Evolutionary conservation across 2,888 invertebrate species (phyloP), one percentile per base, ranked within the genome.

Genomic region (Morpho achilles): DNA sequence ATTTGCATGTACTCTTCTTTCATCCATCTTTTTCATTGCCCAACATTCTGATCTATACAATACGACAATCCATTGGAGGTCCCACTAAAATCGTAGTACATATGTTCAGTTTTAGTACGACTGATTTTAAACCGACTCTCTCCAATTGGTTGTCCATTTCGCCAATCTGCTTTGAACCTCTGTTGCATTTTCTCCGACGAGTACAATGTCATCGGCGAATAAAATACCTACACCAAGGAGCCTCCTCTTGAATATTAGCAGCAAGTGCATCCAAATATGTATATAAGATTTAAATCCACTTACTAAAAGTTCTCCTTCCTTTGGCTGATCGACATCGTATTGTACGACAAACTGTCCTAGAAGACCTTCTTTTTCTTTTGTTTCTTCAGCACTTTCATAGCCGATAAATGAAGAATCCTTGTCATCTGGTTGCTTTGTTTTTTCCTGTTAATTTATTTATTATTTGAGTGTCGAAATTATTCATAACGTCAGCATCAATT

Each of bases 281-380:
- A 7, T 8, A 42, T 8, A 10, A 7, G 10, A 40, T 22, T 1
- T 16, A 50, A 40, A 16, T 41, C 7, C 10, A 42, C 73, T 71
- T 70, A 85, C 84, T 72, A 87, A 73, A 66, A 92, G 82, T 76
- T 93, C 91, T 56, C 93, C 93, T 41, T 87, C 90, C 59, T 83
- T 76, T 4, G 85, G 76, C 46, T 92, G 82, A 59, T 92, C 89
- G 0, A 94, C 93, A 67, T 94, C 94, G 72, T 94, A 94, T 65
- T 93, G 91, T 2, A 94, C 91, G 9, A 93, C 85, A 68, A 94
- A 92, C 70, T 93, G 92, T n/a, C 93, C 93, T 45, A 87, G 47
- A 8, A 78, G 48, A 6, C 92, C 93, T 58, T 85, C 62, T 7
- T 58, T 56, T 0, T 64, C 58, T 2, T 41, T 44, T 2, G 58